Base-by-base conservation (phyloP, 2,113 vertebrate species). In the Phrynocephalus versicolor region DNA sequence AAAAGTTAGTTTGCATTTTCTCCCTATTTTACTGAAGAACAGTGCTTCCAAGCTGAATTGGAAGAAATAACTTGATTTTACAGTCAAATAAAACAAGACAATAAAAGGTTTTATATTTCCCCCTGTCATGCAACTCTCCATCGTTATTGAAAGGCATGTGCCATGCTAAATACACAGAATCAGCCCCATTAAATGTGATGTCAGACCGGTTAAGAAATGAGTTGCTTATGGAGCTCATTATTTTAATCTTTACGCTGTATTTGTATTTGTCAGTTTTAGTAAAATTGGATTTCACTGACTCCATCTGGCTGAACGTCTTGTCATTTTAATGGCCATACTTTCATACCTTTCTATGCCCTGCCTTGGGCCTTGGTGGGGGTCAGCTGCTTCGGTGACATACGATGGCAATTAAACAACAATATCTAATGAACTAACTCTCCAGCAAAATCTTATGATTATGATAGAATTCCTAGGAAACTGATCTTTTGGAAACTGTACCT, bases 311-410 rank as follows among this genome's bases (percentile, higher is more conserved):
- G 87, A 88, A 75, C 27, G 77, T 37, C 88, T 88, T 88, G 71
- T 89, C 79, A 90, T 87, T 89, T 86, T 92, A 91, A 92, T 85
- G 76, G 88, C 85, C 2, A 0, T 35, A 62, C 35, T 78, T 91
- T 93, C 83, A 70, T 91, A 89, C n/a, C 37, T 57, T 83, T 88
- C 83, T 79, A 85, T 87, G 0, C 85, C 57, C 72, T n/a, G 0
- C 45, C 45, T 51, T 5, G n/a, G 72, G 82, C 73, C 83, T 77
- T 74, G 73, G 87, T 82, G 84, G 83, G 85, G 87, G 78, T 90
- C 33, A 80, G 84, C 45, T 72, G 60, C 57, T 82, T 92, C 75
- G 84, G 19, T 78, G 51, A 70, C 70, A 91, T 37, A 77, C 3
- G 75, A 86, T 39, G 82, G 5, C 21, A 74, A 76, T 74, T 79